Evolutionary conservation across 2,113 vertebrate species (phyloP).

Genomic region (Eubucco bourcierii): DNA sequence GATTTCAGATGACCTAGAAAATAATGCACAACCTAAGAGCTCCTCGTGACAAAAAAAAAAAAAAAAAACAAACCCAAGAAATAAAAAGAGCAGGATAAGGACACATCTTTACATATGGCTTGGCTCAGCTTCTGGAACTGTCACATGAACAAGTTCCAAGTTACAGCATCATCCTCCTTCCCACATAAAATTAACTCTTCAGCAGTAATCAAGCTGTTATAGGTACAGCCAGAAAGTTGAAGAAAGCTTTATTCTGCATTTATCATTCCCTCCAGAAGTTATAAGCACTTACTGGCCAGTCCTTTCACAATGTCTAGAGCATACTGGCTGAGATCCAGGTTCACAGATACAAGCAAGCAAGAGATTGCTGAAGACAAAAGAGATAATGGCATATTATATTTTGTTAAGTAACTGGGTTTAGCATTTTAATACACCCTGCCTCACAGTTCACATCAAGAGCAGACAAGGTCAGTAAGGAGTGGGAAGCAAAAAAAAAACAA

Average conservation of each 20-base stretch:
- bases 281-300: conserved; percentile 84
- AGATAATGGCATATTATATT: neutral
- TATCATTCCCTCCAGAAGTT: neutral
- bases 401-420: neutral
- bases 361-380: conserved; percentile 83
- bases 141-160: neutral
- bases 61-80: neutral
- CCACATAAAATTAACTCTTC: neutral
- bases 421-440: neutral
- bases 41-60: neutral
- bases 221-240: neutral
- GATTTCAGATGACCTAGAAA: conserved; percentile 93
- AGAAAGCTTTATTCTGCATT: neutral
- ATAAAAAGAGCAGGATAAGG: neutral
- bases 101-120: neutral
- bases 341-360: conserved; percentile 86
- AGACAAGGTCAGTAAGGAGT: neutral
- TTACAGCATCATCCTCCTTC: neutral
- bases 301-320: conserved; percentile 92
- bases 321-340: conserved; percentile 96
- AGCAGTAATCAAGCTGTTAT: neutral
- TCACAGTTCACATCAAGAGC: neutral
- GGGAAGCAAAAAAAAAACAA: neutral
- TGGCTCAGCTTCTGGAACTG: neutral
- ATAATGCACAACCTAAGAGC: neutral